Conservation (phyloP, 2,113 vertebrate genomes). For the Pluvianellus socialis region DNA sequence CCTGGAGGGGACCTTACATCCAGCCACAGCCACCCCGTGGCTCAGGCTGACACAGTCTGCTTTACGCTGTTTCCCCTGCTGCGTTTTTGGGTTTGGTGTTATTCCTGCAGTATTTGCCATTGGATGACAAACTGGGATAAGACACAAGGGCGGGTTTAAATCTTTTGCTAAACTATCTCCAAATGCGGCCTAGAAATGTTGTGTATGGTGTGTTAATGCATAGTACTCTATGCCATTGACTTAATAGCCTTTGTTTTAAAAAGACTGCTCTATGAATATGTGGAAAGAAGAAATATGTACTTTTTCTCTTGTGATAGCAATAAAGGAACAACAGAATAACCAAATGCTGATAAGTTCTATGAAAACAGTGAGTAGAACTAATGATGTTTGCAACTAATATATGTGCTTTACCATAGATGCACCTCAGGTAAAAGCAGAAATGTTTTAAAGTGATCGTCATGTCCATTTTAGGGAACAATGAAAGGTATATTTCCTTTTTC, state of each 20-base stretch:
- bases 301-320: neutral
- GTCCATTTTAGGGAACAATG: neutral
- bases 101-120: neutral
- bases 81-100: neutral
- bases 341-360: neutral
- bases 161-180: neutral
- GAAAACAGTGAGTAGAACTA: neutral
- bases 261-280: neutral
- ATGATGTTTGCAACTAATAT: neutral
- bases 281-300: no score
- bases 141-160: neutral
- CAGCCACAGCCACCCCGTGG: fast-evolving
- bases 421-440: neutral
- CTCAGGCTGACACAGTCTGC: fast-evolving
- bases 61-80: fast-evolving
- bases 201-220: neutral
- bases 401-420: neutral
- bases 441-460: neutral
- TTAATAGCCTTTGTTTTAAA: neutral
- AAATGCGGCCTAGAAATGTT: neutral
- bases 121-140: neutral
- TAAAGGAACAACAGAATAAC: neutral
- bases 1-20: neutral
- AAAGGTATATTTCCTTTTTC: neutral
- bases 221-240: neutral